A percentile compares a stretch with the other conserved stretches of the same genome.
Conservation (phyloP, 2,888 invertebrate species). For the Leucania comma region DNA sequence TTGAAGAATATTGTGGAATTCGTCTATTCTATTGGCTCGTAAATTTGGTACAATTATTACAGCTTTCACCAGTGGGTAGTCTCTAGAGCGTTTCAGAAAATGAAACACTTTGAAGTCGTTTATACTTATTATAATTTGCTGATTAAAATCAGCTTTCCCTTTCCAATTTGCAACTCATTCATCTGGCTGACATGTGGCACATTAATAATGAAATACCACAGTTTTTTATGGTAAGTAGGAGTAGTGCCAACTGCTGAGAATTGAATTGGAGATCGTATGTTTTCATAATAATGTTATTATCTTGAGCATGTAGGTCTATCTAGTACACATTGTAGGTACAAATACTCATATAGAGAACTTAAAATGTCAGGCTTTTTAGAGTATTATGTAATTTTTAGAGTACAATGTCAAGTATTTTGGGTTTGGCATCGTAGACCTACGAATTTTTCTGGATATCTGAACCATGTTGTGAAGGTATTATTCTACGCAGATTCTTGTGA, state of each 20-base stretch:
- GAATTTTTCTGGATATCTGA: no score
- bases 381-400: no score
- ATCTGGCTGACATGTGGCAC: slow-evolving; percentile 36
- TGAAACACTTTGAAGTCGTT: slow-evolving; percentile 12
- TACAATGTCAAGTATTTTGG: no score
- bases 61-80: slow-evolving; percentile 6
- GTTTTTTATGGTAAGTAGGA: slow-evolving; percentile 43
- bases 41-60: not conserved
- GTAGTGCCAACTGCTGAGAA: slow-evolving; percentile 24
- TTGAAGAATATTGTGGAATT: not conserved
- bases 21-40: not conserved
- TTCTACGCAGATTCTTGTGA: no score
- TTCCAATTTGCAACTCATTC: slow-evolving; percentile 41
- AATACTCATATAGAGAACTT: not conserved
- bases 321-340: no score
- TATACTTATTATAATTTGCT: slow-evolving; percentile 18
- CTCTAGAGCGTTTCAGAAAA: not conserved
- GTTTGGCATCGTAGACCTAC: no score
- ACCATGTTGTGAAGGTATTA: no score
- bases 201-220: slow-evolving; percentile 35
- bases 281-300: slow-evolving; percentile 10
- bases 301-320: not conserved
- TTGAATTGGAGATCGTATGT: slow-evolving; percentile 1
- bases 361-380: no score
- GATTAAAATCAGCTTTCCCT: slow-evolving; percentile 29